Base-by-base conservation (phyloP, 2,113 vertebrate genomes). In the Grammomys surdaster region DNA sequence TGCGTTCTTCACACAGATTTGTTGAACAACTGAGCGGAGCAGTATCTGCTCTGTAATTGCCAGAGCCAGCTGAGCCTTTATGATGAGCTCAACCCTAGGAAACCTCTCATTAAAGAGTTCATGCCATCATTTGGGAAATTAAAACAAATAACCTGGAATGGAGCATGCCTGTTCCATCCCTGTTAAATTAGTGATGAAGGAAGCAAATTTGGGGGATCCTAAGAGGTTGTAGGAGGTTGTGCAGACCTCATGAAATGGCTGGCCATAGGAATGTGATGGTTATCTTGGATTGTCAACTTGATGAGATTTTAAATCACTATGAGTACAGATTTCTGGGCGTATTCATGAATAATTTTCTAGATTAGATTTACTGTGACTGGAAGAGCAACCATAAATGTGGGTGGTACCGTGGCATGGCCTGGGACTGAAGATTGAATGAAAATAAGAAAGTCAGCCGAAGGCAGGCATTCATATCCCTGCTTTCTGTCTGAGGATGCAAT, bases 121-220 rank as follows among this genome's bases (percentile, higher is more conserved):
- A 89, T 69, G 43, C 40, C 26, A 92, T 89, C 58, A 54, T 8
- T 48, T 56, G 48, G 48, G 67, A 94, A 88, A 95, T 63, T 89
- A 63, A 69, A 58, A 95, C 73, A 93, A 36, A 86, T 90, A 92
- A 82, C 33, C 24, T 69, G 12, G 90, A 80, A 67, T 11, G 85
- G 48, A 75, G 56, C 51, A 56, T 51, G 69, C 14, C 22, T 58
- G 48, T 20, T 76, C 17, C 70, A n/a, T 88, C 26, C 43, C 40
- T 85, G 88, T 31, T 67, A 76, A 78, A 5, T 67, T 2, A 26
- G 16, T 36, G 43, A 67, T 11, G 26, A 28, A 33, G 81, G 24
- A 75, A 36, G 28, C 16, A 90, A 7, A 7, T 46, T 43, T 26
- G 13, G n/a, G 9, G 4, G n/a, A 75, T 36, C 1, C 16, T 10